These are phyloP conservation scores for Sebastiscus tertius DNA, from an alignment of 2,797 vertebrate genomes.

Conservation along the genomic window DNA sequence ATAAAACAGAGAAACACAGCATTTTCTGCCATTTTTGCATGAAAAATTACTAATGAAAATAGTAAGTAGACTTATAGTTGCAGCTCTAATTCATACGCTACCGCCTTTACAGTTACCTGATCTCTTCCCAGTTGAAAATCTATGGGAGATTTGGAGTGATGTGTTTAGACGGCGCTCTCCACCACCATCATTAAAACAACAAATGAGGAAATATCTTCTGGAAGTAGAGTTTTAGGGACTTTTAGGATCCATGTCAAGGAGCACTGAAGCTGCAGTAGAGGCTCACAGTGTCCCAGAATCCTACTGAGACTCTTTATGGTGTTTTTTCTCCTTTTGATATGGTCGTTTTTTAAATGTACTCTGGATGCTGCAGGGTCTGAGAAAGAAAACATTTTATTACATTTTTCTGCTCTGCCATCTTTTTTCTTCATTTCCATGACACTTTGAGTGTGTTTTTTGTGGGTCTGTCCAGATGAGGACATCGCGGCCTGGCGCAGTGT, in stretches of 20 bases:
- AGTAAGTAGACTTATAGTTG: rapidly evolving
- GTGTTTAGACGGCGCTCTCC: not conserved
- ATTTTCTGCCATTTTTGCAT: too few relatives aligned
- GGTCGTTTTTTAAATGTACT: not conserved
- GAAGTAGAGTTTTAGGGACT: not conserved
- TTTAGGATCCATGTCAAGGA: not conserved
- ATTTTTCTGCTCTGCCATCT: not conserved
- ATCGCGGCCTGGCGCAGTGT: constrained; percentile 24
- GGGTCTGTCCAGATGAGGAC: constrained; percentile 27
- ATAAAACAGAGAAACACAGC: too few relatives aligned
- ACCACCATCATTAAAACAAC: not conserved
- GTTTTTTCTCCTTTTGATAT: not conserved
- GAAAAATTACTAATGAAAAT: too few relatives aligned
- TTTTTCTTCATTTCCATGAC: not conserved
- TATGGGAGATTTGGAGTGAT: rapidly evolving
- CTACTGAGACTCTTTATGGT: not conserved
- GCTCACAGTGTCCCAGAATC: not conserved
- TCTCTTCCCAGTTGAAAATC: not conserved
- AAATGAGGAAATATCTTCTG: not conserved
- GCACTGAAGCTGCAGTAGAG: not conserved
- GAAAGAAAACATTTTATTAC: not conserved
- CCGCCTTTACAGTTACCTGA: not conserved
- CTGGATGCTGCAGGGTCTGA: not conserved
- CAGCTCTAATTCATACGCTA: not conserved
- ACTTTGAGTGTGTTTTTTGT: not conserved